These are phyloP conservation scores for Stylophora pistillata DNA, from an alignment of 64 coral and sea anemone species.

Conservation along the genomic window DNA sequence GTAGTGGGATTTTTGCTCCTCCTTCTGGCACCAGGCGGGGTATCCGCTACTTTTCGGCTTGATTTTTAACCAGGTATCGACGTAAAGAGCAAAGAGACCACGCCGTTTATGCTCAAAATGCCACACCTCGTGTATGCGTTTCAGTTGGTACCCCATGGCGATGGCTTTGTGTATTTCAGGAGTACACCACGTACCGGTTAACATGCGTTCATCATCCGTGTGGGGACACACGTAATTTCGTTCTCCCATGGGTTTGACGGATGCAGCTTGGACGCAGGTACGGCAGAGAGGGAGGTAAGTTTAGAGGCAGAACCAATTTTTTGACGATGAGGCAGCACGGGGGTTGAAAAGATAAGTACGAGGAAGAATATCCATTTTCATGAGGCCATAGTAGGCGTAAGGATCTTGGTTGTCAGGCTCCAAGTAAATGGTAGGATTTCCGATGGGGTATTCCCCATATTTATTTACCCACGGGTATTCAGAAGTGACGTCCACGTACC, in stretches of 20 bases:
- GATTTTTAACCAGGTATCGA: neutral
- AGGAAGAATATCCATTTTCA: neutral
- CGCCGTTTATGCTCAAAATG: neutral
- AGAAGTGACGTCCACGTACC: constrained; percentile 15
- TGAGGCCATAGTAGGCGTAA: neutral
- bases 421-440: neutral
- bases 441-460: neutral
- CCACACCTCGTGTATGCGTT: constrained; percentile 4
- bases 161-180: constrained; percentile 24
- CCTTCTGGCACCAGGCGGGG: neutral
- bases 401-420: neutral
- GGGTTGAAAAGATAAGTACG: neutral
- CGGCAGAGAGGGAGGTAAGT: constrained; percentile 46
- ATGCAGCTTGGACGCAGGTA: neutral
- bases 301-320: too few relatives aligned
- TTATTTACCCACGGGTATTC: constrained; percentile 23
- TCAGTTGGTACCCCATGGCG: constrained; percentile 8
- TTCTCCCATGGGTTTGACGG: neutral
- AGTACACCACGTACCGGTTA: constrained; percentile 15
- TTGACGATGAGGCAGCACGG: constrained; percentile 22
- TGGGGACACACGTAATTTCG: neutral
- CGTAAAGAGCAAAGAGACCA: neutral
- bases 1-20: neutral
- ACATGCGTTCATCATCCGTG: neutral
- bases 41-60: neutral